These are phyloP conservation scores for Scortum barcoo DNA, from an alignment of 2,113 vertebrate species.

Conservation along the genomic window DNA sequence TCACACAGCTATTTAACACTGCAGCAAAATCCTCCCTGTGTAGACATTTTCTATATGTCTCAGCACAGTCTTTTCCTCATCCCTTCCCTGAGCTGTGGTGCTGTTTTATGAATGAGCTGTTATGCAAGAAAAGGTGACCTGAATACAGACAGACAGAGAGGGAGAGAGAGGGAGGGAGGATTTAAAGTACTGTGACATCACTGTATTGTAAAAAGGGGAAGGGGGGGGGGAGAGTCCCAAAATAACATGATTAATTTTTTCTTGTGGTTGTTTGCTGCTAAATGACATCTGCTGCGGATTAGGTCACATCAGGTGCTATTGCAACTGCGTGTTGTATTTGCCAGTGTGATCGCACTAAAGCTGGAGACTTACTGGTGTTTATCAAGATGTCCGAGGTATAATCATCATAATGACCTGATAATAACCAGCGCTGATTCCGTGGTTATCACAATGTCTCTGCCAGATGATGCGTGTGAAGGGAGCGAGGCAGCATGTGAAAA, in stretches of 20 bases:
- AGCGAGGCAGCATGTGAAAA: too few species aligned
- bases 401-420: slow-evolving; percentile 24
- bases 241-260: neutral
- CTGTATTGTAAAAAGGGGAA: slow-evolving; percentile 14
- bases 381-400: slow-evolving; percentile 13
- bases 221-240: too few species aligned
- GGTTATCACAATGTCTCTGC: slow-evolving; percentile 1
- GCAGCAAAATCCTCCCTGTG: slow-evolving; percentile 64
- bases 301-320: slow-evolving; percentile 21
- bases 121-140: slow-evolving; percentile 74
- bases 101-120: slow-evolving; percentile 82
- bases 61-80: slow-evolving; percentile 53
- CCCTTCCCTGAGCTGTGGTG: slow-evolving; percentile 65
- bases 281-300: slow-evolving; percentile 15
- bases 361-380: slow-evolving; percentile 46
- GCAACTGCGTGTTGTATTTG: slow-evolving; percentile 20
- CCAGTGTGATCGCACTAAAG: slow-evolving; percentile 19
- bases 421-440: slow-evolving; percentile 3
- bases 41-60: slow-evolving; percentile 45
- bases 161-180: neutral
- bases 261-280: slow-evolving; percentile 11
- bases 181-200: slow-evolving; percentile 28
- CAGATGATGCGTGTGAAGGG: neutral
- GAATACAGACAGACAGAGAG: slow-evolving; percentile 59
- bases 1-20: slow-evolving; percentile 43